Conservation (phyloP, 2,113 vertebrate genomes). For the Dicrurus megarhynchus region DNA sequence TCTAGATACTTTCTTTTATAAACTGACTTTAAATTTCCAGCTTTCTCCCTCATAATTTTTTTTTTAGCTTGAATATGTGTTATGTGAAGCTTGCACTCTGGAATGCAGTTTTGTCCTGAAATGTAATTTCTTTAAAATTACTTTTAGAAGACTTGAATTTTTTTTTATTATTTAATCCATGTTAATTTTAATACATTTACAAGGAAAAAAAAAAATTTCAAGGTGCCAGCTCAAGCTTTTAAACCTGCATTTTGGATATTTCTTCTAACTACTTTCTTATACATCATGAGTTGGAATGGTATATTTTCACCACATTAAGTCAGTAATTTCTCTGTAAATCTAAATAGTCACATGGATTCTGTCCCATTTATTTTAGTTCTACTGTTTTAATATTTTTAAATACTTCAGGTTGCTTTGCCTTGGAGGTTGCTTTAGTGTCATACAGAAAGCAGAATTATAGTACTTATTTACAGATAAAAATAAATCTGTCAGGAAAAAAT, state of each 20-base stretch:
- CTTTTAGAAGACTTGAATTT: background rate
- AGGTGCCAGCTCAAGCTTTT: background rate
- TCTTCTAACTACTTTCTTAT: background rate
- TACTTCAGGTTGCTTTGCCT: background rate
- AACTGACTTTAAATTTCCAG: background rate
- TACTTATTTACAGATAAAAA: background rate
- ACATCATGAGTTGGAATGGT: background rate
- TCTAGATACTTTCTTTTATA: background rate
- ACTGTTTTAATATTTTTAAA: background rate
- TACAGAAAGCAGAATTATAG: background rate
- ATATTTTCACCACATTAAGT: background rate
- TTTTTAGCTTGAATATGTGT: background rate
- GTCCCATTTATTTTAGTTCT: background rate
- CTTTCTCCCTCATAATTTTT: background rate
- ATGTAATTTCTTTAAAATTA: background rate
- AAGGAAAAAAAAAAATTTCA: background rate
- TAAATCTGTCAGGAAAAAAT: background rate
- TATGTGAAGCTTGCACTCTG: background rate
- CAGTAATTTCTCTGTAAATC: background rate
- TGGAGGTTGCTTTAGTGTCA: background rate
- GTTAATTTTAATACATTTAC: background rate
- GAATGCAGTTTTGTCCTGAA: background rate
- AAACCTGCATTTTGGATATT: background rate
- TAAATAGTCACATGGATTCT: background rate
- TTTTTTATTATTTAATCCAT: background rate